Percentiles rank a stretch among this genome's conserved stretches.
Evolutionary conservation across 2,113 vertebrate species (phyloP).

Genomic region (Xenotilapia longispinis): DNA sequence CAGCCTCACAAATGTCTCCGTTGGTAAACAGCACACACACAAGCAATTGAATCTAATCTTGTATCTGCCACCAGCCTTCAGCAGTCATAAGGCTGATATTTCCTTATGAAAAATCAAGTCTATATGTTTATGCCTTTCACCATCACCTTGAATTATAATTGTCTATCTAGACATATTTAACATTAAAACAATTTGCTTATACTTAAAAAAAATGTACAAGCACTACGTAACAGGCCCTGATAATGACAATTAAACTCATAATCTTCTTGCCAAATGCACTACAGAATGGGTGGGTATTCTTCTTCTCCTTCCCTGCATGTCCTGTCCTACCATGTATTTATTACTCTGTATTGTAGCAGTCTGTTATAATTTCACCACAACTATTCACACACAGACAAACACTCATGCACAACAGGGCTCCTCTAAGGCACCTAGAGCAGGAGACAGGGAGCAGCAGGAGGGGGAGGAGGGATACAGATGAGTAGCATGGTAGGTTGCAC

Average conservation of each 20-base stretch:
- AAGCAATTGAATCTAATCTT: not conserved
- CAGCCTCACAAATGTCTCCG: not conserved
- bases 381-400: not conserved
- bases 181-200: not conserved
- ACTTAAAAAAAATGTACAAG: not conserved
- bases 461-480: not conserved
- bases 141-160: not conserved
- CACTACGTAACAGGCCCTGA: not conserved
- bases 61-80: not conserved
- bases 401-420: not conserved
- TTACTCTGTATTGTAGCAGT: not conserved
- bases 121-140: not conserved
- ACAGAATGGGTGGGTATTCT: not conserved
- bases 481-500: conserved; percentile 57
- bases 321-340: not conserved
- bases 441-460: not conserved
- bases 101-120: not conserved
- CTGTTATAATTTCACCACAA: conserved; percentile 28
- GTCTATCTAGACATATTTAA: not conserved
- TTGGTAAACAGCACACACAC: not conserved
- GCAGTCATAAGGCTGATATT: not conserved
- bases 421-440: conserved; percentile 12
- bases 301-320: not conserved
- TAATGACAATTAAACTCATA: not conserved
- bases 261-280: not conserved